A percentile compares a stretch with the other conserved stretches of the same genome.
Conservation (phyloP, 2,797 vertebrate genomes). For the Tiaroga cobitis region DNA sequence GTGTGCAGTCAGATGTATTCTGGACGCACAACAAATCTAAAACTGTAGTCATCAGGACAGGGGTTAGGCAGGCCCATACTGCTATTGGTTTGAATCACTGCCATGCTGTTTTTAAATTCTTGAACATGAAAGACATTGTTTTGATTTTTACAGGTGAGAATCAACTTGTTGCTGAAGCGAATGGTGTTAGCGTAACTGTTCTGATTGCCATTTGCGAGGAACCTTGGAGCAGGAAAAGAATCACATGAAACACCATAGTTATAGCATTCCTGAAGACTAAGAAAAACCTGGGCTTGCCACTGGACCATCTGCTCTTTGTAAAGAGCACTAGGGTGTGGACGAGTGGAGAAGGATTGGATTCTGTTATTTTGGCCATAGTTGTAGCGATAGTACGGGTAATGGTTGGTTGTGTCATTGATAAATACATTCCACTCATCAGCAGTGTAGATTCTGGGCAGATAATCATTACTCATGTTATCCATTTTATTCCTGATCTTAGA, state of each 20-base stretch:
- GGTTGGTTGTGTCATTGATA: not conserved
- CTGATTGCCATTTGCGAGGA: not conserved
- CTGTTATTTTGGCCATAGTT: not conserved
- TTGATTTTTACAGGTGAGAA: constrained; percentile 70
- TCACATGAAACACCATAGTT: constrained; percentile 57
- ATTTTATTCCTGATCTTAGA: constrained; percentile 57
- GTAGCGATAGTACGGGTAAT: not conserved
- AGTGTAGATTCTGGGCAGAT: constrained; percentile 71
- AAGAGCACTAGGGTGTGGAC: constrained; percentile 67
- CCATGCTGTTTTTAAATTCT: constrained; percentile 69
- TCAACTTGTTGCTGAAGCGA: constrained; percentile 70
- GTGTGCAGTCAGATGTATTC: constrained; percentile 66
- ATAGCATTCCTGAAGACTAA: constrained; percentile 60
- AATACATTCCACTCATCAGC: constrained; percentile 67
- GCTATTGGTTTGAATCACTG: constrained; percentile 53
- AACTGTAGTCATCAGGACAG: constrained; percentile 70
- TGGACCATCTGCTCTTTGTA: constrained; percentile 27
- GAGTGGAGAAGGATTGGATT: constrained; percentile 55
- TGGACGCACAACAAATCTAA: constrained; percentile 75
- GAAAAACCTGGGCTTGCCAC: constrained; percentile 68
- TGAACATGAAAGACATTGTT: constrained; percentile 71
- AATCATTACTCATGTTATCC: constrained; percentile 54
- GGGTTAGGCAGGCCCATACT: constrained; percentile 67
- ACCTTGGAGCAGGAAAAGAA: constrained; percentile 60
- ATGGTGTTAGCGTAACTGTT: constrained; percentile 42